phyloP scores from a whole-genome alignment of 1,140 invertebrate genomes.

The Dreissena rostriformis region DNA sequence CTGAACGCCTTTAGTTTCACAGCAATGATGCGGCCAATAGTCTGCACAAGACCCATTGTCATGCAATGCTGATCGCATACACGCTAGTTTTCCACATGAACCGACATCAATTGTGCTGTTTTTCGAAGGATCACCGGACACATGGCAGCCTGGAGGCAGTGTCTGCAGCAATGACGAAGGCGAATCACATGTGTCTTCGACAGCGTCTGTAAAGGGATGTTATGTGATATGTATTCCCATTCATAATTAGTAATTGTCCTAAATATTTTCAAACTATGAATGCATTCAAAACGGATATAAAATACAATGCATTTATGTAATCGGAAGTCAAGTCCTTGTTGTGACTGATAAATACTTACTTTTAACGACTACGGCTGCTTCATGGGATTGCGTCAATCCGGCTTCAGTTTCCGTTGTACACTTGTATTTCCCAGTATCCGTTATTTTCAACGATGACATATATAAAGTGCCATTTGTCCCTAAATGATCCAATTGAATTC shows the following conservation, averaged over 20 bases:
- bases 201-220: not conserved
- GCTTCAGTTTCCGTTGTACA: slow-evolving; percentile 18
- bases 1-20: slow-evolving; percentile 8
- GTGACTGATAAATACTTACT: too few species aligned
- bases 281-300: too few species aligned
- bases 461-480: slow-evolving; percentile 1
- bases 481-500: not conserved
- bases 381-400: slow-evolving; percentile 2
- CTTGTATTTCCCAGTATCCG: not conserved
- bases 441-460: not conserved
- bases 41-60: slow-evolving; percentile 24
- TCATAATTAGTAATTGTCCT: too few species aligned
- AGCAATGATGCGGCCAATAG: slow-evolving; percentile 35
- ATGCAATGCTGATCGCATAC: not conserved
- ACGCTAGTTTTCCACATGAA: slow-evolving; percentile 12
- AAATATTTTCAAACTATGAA: too few species aligned
- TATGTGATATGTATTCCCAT: not conserved
- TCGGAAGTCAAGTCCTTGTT: too few species aligned
- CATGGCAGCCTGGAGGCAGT: not conserved
- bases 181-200: not conserved
- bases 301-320: too few species aligned
- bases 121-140: not conserved
- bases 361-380: not conserved
- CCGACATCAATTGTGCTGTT: slow-evolving; percentile 13
- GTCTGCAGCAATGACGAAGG: not conserved